Evolutionary conservation across 2,797 vertebrate species (phyloP), one percentile per base, ranked within the genome.

Genomic region (Poeciliopsis gracilis): DNA sequence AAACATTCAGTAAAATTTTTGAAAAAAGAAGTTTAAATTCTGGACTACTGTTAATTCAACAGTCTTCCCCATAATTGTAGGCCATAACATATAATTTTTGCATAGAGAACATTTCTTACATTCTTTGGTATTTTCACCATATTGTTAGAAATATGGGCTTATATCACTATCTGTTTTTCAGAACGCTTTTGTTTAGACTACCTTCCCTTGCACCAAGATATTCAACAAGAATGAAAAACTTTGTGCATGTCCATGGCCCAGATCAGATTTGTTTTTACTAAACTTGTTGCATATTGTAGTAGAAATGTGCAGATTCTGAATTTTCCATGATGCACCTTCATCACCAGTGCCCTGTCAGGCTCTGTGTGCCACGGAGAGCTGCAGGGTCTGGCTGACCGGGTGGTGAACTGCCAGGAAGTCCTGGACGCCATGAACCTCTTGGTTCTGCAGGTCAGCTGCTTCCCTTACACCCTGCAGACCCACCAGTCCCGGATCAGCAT

Each of bases 371-470:
- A 98, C 23, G 97, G 97, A 25, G 98, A 99, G 89, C 96, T 97
- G 80, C 97, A 97, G 88, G 98, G 98, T 78, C 92, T 99, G 92
- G 97, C 97, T 79, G 98, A 99, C 91, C 96, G 97, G 66, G 97
- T 99, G 88, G 97, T 99, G 89, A 99, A 99, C 91, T 98, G 98
- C 91, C 96, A 96, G 89, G 98, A 99, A 91, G 98, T 99, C 80
- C 95, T 98, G 30, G 96, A 98, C 78, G 97, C 98, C 47, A 94
- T 97, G 91, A 99, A 99, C 93, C 96, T 99, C 87, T 95, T 99
- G 94, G 97, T 99, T 75, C 96, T 99, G 87, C 98, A 99, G 95
- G 98, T 99, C 93, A 98, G 97, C 96, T 98, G 97, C 92, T 98
- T 98, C 87, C 98, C 98, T 0, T 97, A 97, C 88, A 97, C 97